phyloP scores from a whole-genome alignment of 2,113 vertebrate species.

The Urocynchramus pylzowi region DNA sequence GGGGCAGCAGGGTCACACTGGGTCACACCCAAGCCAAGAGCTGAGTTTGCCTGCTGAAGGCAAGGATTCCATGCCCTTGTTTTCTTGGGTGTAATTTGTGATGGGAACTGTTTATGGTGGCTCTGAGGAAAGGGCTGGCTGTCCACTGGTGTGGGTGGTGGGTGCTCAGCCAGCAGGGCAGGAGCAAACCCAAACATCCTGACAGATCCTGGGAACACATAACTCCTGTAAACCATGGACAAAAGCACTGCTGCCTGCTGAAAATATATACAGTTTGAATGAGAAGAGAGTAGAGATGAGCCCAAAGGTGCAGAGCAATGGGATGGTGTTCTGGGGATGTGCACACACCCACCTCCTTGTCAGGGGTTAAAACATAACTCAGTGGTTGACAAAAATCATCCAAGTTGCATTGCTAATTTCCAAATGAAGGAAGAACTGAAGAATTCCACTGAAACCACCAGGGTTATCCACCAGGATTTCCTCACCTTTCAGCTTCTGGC shows the following conservation, averaged over 20 bases:
- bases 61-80: neutral
- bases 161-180: neutral
- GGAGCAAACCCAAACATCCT: neutral
- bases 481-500: neutral
- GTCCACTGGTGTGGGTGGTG: fast-evolving
- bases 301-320: neutral
- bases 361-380: fast-evolving
- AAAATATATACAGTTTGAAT: fast-evolving
- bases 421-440: neutral
- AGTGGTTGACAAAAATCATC: neutral
- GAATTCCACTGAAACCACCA: fast-evolving
- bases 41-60: neutral
- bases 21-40: neutral
- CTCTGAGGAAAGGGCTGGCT: neutral
- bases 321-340: neutral
- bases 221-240: neutral
- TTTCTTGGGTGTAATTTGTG: neutral
- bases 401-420: fast-evolving
- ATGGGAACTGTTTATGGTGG: neutral
- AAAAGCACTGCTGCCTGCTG: neutral
- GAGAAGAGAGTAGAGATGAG: neutral
- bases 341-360: neutral
- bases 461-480: neutral
- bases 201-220: neutral
- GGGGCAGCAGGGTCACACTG: fast-evolving